A percentile compares a stretch with the other conserved stretches of the same genome.
phyloP scores from a whole-genome alignment of 30 jellyfish, hydroid and myxozoan genomes.

The Mastigias papua region DNA sequence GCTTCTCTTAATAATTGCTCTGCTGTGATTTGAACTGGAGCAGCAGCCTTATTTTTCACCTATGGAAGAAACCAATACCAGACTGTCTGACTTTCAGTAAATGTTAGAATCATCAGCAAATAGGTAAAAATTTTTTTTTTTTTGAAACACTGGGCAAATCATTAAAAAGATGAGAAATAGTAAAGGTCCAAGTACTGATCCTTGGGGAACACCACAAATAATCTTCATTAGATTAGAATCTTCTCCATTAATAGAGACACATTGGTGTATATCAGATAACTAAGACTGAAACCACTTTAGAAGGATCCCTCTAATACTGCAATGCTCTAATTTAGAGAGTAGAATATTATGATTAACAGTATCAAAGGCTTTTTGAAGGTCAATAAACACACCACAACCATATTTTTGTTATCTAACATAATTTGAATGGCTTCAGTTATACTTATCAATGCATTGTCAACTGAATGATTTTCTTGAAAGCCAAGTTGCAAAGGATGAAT shows the following conservation, averaged over 20 bases:
- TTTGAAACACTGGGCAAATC: background rate
- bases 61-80: background rate
- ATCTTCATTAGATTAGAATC: no score
- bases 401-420: conserved; percentile 21
- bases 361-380: conserved; percentile 26
- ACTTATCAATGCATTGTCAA: no score
- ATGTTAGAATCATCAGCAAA: background rate
- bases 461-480: no score
- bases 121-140: background rate
- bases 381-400: conserved; percentile 58
- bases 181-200: no score
- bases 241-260: no score
- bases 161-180: no score
- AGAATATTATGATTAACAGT: conserved; percentile 4
- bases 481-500: no score
- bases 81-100: background rate
- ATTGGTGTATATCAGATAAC: no score
- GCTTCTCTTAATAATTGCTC: conserved; percentile 98
- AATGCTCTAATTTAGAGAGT: conserved; percentile 18
- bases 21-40: conserved; percentile 99
- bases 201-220: no score
- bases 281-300: no score
- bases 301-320: no score
- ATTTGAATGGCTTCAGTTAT: no score
- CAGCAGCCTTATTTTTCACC: conserved; percentile 99